A percentile compares a stretch with the other conserved stretches of the same genome.
These are phyloP conservation scores for Chloroclysta siterata DNA, from an alignment of 2,888 invertebrate genomes.

Conservation along the genomic window DNA sequence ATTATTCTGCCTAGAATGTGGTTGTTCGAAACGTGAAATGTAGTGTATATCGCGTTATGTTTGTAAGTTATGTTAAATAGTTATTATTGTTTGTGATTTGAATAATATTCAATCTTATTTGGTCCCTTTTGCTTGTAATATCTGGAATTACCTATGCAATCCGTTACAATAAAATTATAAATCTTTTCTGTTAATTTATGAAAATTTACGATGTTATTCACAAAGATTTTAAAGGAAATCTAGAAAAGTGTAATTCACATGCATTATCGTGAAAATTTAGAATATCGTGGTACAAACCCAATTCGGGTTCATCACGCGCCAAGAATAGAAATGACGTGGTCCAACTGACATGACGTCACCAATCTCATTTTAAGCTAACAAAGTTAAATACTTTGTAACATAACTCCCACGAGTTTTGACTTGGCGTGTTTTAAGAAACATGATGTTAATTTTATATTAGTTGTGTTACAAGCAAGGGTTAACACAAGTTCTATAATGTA, in stretches of 20 bases:
- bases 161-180: conserved; percentile 52
- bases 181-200: conserved; percentile 67
- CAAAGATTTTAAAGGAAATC: conserved; percentile 60
- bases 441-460: conserved; percentile 75
- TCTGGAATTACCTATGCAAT: conserved; percentile 64
- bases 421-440: conserved; percentile 43
- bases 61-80: conserved; percentile 77
- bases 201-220: conserved; percentile 66
- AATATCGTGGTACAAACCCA: conserved; percentile 37
- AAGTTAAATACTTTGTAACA: background rate
- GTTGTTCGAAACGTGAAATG: conserved; percentile 54
- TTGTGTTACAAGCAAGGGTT: conserved; percentile 85
- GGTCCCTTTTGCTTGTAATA: conserved; percentile 85
- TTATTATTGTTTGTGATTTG: conserved; percentile 51
- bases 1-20: conserved; percentile 70
- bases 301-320: conserved; percentile 14
- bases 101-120: conserved; percentile 72
- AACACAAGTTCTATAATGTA: conserved; percentile 68
- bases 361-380: background rate
- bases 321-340: conserved; percentile 6
- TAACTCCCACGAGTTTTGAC: background rate
- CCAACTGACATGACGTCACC: background rate
- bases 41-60: conserved; percentile 62
- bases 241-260: conserved; percentile 57
- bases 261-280: conserved; percentile 53